Evolutionary conservation across 2,888 invertebrate species (phyloP).

Genomic region (Uloborus plumipes): DNA sequence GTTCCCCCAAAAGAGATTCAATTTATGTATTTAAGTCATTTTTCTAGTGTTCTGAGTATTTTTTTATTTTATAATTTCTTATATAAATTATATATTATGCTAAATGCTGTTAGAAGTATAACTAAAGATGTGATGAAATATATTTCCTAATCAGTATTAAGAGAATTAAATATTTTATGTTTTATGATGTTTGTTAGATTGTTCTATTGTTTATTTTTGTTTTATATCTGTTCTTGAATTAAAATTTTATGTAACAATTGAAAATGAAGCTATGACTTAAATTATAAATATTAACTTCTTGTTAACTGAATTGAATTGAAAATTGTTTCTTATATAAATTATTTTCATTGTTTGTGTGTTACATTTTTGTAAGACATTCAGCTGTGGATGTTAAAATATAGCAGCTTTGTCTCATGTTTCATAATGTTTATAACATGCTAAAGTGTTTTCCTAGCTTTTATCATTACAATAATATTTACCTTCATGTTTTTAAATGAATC

Average conservation of each 20-base stretch:
- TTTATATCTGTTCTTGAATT: slow-evolving; percentile 4
- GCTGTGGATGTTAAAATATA: neutral
- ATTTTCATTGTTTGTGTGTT: too few relatives aligned
- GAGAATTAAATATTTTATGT: slow-evolving; percentile 27
- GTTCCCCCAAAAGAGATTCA: slow-evolving; percentile 50
- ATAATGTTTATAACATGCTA: neutral
- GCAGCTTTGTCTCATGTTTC: neutral
- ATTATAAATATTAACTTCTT: too few relatives aligned
- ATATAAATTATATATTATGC: slow-evolving; percentile 11
- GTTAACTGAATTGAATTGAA: too few relatives aligned
- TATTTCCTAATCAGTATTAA: slow-evolving; percentile 60
- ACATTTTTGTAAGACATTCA: too few relatives aligned
- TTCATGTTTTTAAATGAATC: too few relatives aligned
- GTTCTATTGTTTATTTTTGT: slow-evolving; percentile 35
- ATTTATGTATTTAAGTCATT: slow-evolving; percentile 44
- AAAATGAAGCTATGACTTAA: neutral
- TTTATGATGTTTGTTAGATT: slow-evolving; percentile 37
- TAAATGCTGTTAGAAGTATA: slow-evolving; percentile 20
- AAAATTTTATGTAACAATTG: neutral
- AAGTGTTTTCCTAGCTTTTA: too few relatives aligned
- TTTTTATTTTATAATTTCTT: slow-evolving; percentile 58
- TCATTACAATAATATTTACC: too few relatives aligned
- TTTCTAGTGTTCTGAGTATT: slow-evolving; percentile 54
- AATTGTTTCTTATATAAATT: too few relatives aligned
- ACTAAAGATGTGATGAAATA: slow-evolving; percentile 38